Percentiles rank a stretch among this genome's conserved stretches.
phyloP scores from a whole-genome alignment of 2,888 invertebrate genomes.

The Omphaloscelis lunosa region DNA sequence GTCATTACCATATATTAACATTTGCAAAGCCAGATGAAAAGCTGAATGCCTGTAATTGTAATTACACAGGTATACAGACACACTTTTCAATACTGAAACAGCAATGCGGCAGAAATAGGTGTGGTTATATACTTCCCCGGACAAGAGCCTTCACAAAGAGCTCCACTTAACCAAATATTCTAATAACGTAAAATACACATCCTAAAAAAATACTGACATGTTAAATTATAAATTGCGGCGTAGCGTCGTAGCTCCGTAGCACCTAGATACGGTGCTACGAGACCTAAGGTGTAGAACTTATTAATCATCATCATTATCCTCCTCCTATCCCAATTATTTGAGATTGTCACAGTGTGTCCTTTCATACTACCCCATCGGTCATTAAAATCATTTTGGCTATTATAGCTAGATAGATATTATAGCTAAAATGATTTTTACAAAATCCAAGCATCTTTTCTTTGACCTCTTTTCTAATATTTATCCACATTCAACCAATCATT shows the following conservation, averaged over 20 bases:
- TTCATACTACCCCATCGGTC: not conserved
- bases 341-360: not conserved
- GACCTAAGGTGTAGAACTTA: not conserved
- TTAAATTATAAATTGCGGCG: not conserved
- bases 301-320: not conserved
- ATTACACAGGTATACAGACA: not conserved
- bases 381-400: too few relatives aligned
- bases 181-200: not conserved
- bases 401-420: too few relatives aligned
- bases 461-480: not conserved
- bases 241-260: conserved; percentile 11
- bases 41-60: not conserved
- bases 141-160: not conserved
- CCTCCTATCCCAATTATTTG: not conserved
- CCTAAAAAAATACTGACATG: not conserved
- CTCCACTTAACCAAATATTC: not conserved
- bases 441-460: not conserved
- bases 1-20: not conserved
- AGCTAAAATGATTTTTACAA: not conserved
- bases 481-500: not conserved
- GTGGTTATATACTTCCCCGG: not conserved
- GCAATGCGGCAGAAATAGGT: not conserved
- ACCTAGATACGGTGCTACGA: too few relatives aligned
- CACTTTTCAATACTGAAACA: not conserved
- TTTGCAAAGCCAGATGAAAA: not conserved